These are phyloP conservation scores for Arbacia lixula DNA, from an alignment of 53 echinoderm and acorn worm genomes.

Conservation along the genomic window DNA sequence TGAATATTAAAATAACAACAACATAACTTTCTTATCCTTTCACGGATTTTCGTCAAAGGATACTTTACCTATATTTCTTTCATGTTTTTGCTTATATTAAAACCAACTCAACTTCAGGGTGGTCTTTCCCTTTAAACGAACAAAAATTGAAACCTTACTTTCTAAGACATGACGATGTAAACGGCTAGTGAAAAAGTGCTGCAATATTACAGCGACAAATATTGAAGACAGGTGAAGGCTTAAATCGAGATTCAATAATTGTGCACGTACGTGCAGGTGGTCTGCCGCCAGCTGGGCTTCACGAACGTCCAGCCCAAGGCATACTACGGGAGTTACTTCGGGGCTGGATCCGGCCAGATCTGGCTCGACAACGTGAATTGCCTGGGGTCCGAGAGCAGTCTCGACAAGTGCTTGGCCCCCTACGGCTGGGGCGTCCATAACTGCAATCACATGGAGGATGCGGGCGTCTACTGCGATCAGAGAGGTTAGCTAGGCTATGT, in stretches of 20 bases:
- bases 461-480: constrained; percentile 46
- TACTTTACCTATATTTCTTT: background rate
- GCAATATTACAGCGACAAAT: background rate
- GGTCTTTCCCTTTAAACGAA: no score
- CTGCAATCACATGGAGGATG: constrained; percentile 36
- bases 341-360: constrained; percentile 17
- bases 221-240: no score
- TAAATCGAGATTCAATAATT: no score
- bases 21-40: no score
- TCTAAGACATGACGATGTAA: background rate
- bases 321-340: constrained; percentile 29
- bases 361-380: constrained; percentile 42
- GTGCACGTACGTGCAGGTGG: constrained; percentile 16
- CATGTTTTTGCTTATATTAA: no score
- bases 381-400: constrained; percentile 1
- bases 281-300: constrained; percentile 30
- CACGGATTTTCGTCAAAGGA: background rate
- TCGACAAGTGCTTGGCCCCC: constrained; percentile 2
- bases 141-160: background rate
- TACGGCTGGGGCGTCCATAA: constrained; percentile 22
- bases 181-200: no score
- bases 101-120: no score
- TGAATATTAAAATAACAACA: no score
- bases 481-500: background rate
- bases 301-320: constrained; percentile 19